Base-by-base conservation (phyloP, 1,140 invertebrate genomes). In the Pachypsylla venusta region DNA sequence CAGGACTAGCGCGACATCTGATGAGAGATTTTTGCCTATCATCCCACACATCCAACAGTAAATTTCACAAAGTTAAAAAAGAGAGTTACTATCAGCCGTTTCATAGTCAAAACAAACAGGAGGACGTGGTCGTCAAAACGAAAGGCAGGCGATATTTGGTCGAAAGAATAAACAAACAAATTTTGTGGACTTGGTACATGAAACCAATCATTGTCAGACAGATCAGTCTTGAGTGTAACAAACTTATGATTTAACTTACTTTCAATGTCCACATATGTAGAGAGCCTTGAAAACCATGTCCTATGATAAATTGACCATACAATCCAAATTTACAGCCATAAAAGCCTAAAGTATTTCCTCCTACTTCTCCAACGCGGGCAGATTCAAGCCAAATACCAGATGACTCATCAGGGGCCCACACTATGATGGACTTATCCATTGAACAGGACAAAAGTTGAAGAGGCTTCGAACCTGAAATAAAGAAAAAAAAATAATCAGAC, bases 311-410 rank as follows among this genome's bases (percentile, higher is more conserved):
- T 13, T 75, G 67, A 10, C 87, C 89, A 67, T 80, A 71, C 0
- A 78, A 74, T 56, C 78, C 76, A 71, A 94, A 93, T 66, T 85
- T 80, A 35, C 85, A 87, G 0, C 91, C 90, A 71, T 89, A 94
- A 71, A 95, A 94, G 0, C 93, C 94, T 25, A 94, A 72, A 1
- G 85, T 89, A 69, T 92, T 94, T 1, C 93, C 94, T 16, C 93
- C 94, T 20, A 98, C 85, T 73, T 94, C 82, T 53, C 89, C 93
- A 57, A 89, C 79, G 58, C 85, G 73, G 2, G 84, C 77, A 62
- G 78, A 77, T 70, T 95, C 93, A 30, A 84, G 73, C 94, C 93
- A 98, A 27, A 91, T 75, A 1, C 78, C 82, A 25, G 66, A 64
- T 12, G 68, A 67, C 30, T 72, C 68, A 60, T 81, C 77, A 5